These are phyloP conservation scores for Lumbricus terrestris DNA, from an alignment of 2,888 invertebrate species.

Conservation along the genomic window DNA sequence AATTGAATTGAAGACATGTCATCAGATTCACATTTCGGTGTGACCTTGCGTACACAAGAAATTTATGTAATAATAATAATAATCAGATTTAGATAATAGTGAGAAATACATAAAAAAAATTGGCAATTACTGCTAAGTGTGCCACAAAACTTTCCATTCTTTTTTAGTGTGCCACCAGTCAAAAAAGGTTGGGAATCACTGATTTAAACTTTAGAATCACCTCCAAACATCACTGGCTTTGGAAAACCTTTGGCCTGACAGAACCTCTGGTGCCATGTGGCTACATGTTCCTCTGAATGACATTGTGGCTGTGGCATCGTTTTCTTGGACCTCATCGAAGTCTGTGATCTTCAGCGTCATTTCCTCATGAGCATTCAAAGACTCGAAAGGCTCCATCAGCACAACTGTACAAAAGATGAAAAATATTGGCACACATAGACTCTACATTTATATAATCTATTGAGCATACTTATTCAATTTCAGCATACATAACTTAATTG, in stretches of 20 bases:
- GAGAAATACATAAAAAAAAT: too few relatives aligned
- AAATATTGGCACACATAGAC: too few relatives aligned
- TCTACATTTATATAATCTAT: too few relatives aligned
- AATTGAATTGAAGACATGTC: too few relatives aligned
- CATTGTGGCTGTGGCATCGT: not conserved
- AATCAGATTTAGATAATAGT: too few relatives aligned
- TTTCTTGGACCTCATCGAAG: not conserved
- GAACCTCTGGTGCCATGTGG: not conserved
- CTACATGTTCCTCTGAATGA: not conserved
- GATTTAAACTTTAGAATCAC: not conserved
- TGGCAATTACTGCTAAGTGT: too few relatives aligned
- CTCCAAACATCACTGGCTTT: not conserved
- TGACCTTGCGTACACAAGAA: too few relatives aligned
- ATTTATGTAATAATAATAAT: too few relatives aligned
- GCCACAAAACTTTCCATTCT: too few relatives aligned
- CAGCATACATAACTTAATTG: not conserved
- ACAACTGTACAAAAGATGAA: not conserved
- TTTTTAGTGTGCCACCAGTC: too few relatives aligned
- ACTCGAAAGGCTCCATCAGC: not conserved
- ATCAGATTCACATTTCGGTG: too few relatives aligned
- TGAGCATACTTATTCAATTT: not conserved
- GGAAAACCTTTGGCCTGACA: not conserved
- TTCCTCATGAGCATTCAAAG: not conserved
- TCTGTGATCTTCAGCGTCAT: not conserved
- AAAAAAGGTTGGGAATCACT: too few relatives aligned